phyloP scores from a whole-genome alignment of 2,113 vertebrate genomes.

The Mormyrus lacerda region DNA sequence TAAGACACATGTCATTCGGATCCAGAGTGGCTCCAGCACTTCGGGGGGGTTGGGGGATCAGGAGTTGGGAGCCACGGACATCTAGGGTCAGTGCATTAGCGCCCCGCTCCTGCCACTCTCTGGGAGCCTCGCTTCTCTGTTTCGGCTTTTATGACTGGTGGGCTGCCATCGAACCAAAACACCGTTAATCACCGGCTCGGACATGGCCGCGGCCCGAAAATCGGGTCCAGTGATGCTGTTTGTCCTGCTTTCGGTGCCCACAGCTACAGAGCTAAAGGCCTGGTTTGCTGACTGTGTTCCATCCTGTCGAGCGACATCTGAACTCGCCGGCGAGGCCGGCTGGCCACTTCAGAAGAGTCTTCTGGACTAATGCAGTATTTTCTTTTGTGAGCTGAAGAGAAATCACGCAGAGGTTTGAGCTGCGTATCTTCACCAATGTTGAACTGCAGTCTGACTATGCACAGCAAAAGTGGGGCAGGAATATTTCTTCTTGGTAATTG shows the following conservation, averaged over 20 bases:
- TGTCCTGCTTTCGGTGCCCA: conserved; percentile 34
- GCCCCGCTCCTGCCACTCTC: conserved; percentile 45
- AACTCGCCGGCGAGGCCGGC: conserved; percentile 39
- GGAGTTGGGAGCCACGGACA: conserved; percentile 31
- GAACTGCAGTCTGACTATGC: neutral
- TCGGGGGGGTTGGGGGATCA: conserved; percentile 12
- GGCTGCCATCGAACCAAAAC: conserved; percentile 51
- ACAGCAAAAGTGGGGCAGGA: neutral
- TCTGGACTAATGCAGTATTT: neutral
- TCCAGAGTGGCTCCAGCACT: conserved; percentile 6
- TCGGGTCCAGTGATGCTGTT: conserved; percentile 46
- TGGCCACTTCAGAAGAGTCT: neutral
- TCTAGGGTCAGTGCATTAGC: conserved; percentile 53
- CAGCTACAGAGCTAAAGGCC: conserved; percentile 40
- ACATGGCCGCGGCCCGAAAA: conserved; percentile 50
- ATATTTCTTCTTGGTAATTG: neutral
- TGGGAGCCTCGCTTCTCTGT: conserved; percentile 47
- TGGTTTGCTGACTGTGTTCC: conserved; percentile 48
- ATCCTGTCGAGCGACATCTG: conserved; percentile 35
- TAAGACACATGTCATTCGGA: neutral
- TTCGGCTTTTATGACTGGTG: conserved; percentile 55
- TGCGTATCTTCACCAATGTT: neutral
- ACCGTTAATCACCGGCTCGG: conserved; percentile 54
- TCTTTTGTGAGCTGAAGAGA: neutral
- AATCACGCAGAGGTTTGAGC: neutral